These are phyloP conservation scores for Metallyticus violacea DNA, from an alignment of 2,888 invertebrate genomes.

Conservation along the genomic window DNA sequence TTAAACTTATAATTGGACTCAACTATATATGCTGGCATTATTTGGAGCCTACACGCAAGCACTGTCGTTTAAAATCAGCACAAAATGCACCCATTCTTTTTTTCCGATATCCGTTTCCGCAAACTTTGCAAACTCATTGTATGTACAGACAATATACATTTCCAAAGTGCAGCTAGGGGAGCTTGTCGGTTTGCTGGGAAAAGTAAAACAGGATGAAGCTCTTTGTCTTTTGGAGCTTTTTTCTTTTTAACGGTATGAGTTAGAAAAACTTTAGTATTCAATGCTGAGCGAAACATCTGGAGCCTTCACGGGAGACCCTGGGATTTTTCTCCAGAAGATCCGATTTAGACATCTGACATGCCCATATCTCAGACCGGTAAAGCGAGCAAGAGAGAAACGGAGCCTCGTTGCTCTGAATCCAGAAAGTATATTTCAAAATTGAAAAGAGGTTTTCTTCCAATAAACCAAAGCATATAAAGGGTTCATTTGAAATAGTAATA, in stretches of 20 bases:
- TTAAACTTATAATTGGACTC: not conserved
- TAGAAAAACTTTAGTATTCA: not conserved
- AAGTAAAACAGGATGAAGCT: not conserved
- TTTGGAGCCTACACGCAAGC: not conserved
- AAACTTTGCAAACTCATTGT: not conserved
- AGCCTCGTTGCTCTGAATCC: not conserved
- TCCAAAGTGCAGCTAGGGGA: not conserved
- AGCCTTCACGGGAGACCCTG: not conserved
- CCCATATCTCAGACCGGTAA: not conserved
- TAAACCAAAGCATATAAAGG: no score
- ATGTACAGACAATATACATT: not conserved
- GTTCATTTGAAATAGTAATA: no score
- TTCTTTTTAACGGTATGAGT: not conserved
- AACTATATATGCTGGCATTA: not conserved
- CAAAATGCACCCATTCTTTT: not conserved
- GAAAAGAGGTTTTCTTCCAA: not conserved
- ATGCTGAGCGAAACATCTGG: not conserved
- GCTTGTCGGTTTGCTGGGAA: not conserved
- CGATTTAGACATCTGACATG: not conserved
- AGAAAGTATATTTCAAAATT: not conserved
- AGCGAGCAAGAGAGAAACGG: not conserved
- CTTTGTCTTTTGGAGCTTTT: not conserved
- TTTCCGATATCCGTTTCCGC: not conserved
- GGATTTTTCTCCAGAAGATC: not conserved
- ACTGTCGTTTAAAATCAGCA: not conserved